Conservation (phyloP, 1,140 invertebrate genomes). For the Penaeus chinensis region DNA sequence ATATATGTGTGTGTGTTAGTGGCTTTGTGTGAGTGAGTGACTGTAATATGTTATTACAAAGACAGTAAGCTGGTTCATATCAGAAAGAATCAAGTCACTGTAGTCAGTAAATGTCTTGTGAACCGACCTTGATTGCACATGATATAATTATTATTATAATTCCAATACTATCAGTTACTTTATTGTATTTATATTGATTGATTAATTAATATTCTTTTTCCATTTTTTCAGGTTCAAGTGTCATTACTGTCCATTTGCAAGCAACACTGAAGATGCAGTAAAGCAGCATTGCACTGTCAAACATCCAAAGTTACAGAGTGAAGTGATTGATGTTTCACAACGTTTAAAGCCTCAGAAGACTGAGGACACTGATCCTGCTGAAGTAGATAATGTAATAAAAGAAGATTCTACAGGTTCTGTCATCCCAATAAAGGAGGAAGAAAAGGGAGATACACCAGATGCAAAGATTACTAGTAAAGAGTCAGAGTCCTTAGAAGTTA, state of each 20-base stretch:
- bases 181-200: neutral
- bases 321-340: conserved; percentile 42
- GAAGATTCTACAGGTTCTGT: neutral
- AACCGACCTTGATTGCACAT: too few relatives aligned
- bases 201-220: neutral
- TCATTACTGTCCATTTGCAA: conserved; percentile 57
- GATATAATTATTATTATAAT: neutral
- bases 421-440: neutral
- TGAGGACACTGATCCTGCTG: conserved; percentile 6
- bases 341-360: conserved; percentile 9
- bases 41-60: too few relatives aligned
- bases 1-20: too few relatives aligned
- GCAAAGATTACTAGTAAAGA: neutral
- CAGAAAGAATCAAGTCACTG: too few relatives aligned
- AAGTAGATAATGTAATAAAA: neutral
- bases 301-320: conserved; percentile 49
- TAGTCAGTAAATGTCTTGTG: too few relatives aligned
- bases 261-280: conserved; percentile 55
- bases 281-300: conserved; percentile 50
- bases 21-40: too few relatives aligned
- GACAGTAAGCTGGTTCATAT: too few relatives aligned
- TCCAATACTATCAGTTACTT: neutral
- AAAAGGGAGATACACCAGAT: neutral
- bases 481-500: neutral
- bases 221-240: conserved; percentile 47